These are phyloP conservation scores for Scrobipalpa atriplicella DNA, from an alignment of 2,888 invertebrate genomes.

Conservation along the genomic window DNA sequence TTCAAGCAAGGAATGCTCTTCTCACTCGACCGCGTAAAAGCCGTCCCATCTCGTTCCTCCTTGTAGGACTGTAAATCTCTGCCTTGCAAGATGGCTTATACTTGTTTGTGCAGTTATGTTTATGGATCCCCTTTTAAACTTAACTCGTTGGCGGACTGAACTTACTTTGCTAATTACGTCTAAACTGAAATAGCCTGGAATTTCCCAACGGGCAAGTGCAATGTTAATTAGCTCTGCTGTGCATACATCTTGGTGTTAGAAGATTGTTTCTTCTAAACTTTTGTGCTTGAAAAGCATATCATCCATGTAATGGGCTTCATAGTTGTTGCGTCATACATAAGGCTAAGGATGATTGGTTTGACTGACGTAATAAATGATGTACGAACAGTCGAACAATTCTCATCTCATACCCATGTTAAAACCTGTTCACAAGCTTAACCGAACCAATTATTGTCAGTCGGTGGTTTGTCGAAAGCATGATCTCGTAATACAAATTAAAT, in stretches of 20 bases:
- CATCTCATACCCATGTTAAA: too few species aligned
- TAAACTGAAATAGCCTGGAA: constrained; percentile 69
- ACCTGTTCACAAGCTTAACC: too few species aligned
- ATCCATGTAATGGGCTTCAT: too few species aligned
- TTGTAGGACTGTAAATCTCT: constrained; percentile 47
- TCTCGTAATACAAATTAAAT: too few species aligned
- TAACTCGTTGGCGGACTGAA: constrained; percentile 46
- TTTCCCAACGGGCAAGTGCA: constrained; percentile 56
- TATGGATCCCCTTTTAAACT: constrained; percentile 43
- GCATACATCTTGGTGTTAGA: not conserved
- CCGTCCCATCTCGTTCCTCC: constrained; percentile 41
- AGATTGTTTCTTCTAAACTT: not conserved
- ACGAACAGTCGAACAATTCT: too few species aligned
- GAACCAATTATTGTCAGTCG: too few species aligned
- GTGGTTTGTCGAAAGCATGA: too few species aligned
- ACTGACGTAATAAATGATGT: too few species aligned
- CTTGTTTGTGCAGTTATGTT: constrained; percentile 35
- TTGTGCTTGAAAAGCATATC: too few species aligned
- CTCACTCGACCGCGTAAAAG: constrained; percentile 42
- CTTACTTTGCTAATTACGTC: constrained; percentile 61
- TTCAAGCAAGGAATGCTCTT: constrained; percentile 42
- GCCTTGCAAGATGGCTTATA: constrained; percentile 43
- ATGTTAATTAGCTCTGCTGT: constrained; percentile 43
- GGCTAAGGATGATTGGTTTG: too few species aligned
- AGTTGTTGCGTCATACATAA: too few species aligned